phyloP scores from a whole-genome alignment of 2,888 invertebrate species.

The Agonopterix alstromeriana region DNA sequence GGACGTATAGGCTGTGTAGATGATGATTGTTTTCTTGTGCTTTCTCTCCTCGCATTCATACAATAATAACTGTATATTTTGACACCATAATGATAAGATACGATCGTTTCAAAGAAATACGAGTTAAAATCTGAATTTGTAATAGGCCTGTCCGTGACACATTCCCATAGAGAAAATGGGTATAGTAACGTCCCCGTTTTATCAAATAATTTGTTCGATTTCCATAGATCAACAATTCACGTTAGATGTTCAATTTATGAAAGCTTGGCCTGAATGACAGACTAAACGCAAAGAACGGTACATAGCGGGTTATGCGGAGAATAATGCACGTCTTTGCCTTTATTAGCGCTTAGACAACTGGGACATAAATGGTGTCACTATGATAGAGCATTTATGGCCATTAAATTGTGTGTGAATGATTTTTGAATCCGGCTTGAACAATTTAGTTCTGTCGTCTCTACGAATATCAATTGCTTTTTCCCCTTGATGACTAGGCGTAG shows the following conservation, averaged over 20 bases:
- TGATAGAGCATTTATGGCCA: background rate
- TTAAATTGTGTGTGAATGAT: background rate
- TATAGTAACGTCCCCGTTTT: background rate
- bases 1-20: no score
- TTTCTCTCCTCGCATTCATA: slow-evolving; percentile 16
- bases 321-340: background rate
- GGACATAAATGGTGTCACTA: background rate
- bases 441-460: no score
- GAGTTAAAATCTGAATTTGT: background rate
- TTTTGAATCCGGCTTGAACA: no score
- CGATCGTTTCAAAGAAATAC: background rate
- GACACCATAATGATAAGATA: background rate
- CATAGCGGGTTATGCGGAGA: background rate
- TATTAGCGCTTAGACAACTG: background rate
- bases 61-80: slow-evolving; percentile 17
- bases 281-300: background rate
- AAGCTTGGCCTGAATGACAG: background rate
- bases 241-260: background rate
- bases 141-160: background rate
- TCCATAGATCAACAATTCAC: background rate
- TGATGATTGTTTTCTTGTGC: slow-evolving; percentile 36
- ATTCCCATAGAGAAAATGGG: background rate
- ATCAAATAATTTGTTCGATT: background rate
- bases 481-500: no score
- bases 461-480: no score